Conservation (phyloP, 2,113 vertebrate genomes). For the Clarias magur region DNA sequence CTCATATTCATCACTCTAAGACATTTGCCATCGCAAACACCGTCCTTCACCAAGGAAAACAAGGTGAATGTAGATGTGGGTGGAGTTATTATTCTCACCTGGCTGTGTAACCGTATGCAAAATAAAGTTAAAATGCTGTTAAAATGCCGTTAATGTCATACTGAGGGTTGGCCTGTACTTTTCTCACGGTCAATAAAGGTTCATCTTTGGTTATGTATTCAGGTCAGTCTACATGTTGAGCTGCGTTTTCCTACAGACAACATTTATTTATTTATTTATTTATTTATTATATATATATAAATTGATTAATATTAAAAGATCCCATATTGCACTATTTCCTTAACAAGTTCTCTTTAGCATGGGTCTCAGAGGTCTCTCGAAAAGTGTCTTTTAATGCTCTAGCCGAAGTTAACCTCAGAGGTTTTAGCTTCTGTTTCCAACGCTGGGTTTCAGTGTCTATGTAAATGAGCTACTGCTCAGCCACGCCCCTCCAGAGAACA, state of each 20-base stretch:
- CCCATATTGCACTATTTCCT: too few relatives aligned
- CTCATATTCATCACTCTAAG: neutral
- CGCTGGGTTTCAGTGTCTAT: too few relatives aligned
- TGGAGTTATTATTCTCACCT: neutral
- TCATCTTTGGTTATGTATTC: neutral
- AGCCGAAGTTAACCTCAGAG: too few relatives aligned
- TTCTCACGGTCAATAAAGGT: neutral
- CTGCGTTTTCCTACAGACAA: neutral
- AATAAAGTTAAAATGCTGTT: neutral
- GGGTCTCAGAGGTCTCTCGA: too few relatives aligned
- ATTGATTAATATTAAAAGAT: neutral
- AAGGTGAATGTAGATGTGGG: neutral
- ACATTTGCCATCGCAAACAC: neutral
- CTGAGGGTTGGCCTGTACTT: neutral
- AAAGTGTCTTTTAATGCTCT: too few relatives aligned
- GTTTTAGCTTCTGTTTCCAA: too few relatives aligned
- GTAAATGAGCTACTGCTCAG: too few relatives aligned
- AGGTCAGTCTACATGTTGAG: neutral
- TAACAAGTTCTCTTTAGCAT: too few relatives aligned
- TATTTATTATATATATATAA: too few relatives aligned
- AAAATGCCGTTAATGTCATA: neutral
- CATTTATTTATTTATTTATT: neutral
- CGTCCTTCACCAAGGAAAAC: neutral
- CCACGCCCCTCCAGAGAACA: too few relatives aligned
- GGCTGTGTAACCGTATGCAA: neutral